Evolutionary conservation across 2,888 invertebrate species (phyloP), one percentile per base, ranked within the genome.

Genomic region (Pandemis heparana): DNA sequence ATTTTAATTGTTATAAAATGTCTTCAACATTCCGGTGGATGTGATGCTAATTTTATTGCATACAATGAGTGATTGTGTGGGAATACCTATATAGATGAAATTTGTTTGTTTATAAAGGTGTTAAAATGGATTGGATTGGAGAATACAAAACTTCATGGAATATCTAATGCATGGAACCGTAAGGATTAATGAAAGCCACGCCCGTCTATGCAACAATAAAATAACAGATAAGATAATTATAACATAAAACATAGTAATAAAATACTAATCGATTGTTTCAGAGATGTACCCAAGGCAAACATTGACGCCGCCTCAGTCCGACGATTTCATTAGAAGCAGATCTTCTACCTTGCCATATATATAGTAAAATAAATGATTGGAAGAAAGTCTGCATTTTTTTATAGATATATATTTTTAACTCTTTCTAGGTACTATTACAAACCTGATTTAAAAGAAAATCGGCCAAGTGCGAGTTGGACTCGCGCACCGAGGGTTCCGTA

Each of bases 251-350:
- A 63, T 18, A 8, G 16, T 18, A 43, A 43, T 63, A 43, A 63
- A 43, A 18, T 43, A n/a, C 10, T 69, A 18, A 62, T 53, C 7
- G 63, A 76, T 79, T 74, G 72, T 89, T 88, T 56, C 87, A 89
- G 89, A 85, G 77, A 81, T 85, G 56, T 88, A 86, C 75, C 81
- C 81, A 53, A 81, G 80, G 7, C 84, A 83, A 68, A 83, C 83
- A 6, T 48, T 84, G 72, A 80, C 86, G 18, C 78, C 80, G 23
- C 79, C 81, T 23, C 76, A 76, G 60, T 78, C 85, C 64, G 73
- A 79, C 41, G 82, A 80, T 75, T 76, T 80, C 64, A 76, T 76
- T 64, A 78, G 80, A 78, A 81, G 83, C 77, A 84, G 84, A 48
- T 81, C 80, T 48, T 76, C 79, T 14, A 82, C 70, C 75, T 79